phyloP scores from a whole-genome alignment of 2,113 vertebrate species.

The Odocoileus virginianus region DNA sequence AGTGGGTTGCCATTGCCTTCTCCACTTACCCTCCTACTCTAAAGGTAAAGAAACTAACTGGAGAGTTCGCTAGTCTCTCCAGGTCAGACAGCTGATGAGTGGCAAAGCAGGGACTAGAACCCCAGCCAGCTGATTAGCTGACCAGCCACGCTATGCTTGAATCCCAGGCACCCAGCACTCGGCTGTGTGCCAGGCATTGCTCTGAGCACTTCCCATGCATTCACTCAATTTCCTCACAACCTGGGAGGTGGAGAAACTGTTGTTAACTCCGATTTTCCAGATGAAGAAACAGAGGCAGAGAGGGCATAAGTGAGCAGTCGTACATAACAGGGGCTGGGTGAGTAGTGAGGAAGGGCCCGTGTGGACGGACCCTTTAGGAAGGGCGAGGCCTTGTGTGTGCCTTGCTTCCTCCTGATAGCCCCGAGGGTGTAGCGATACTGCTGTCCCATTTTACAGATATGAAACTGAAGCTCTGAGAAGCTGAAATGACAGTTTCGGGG shows the following conservation, averaged over 20 bases:
- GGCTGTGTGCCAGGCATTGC: background rate
- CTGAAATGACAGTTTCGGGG: background rate
- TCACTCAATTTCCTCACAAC: background rate
- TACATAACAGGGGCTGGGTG: accelerated
- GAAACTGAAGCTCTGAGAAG: background rate
- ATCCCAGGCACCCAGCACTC: accelerated
- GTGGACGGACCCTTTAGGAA: background rate
- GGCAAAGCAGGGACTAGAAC: background rate
- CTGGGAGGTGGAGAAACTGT: background rate
- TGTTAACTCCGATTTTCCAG: background rate
- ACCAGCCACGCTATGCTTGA: background rate
- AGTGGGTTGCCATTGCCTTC: too few species aligned
- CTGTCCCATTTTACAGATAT: background rate
- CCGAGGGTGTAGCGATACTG: background rate
- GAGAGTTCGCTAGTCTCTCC: background rate
- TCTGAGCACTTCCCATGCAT: accelerated
- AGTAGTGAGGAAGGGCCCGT: background rate
- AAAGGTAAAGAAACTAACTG: background rate
- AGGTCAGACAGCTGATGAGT: background rate
- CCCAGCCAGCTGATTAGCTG: background rate
- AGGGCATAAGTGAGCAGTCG: background rate
- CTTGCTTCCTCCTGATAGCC: background rate
- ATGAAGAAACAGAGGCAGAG: background rate
- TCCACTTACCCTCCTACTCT: background rate
- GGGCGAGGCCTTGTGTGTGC: background rate